A percentile compares a stretch with the other conserved stretches of the same genome.
phyloP scores from a whole-genome alignment of 1,140 invertebrate genomes.

The Cydia fagiglandana region DNA sequence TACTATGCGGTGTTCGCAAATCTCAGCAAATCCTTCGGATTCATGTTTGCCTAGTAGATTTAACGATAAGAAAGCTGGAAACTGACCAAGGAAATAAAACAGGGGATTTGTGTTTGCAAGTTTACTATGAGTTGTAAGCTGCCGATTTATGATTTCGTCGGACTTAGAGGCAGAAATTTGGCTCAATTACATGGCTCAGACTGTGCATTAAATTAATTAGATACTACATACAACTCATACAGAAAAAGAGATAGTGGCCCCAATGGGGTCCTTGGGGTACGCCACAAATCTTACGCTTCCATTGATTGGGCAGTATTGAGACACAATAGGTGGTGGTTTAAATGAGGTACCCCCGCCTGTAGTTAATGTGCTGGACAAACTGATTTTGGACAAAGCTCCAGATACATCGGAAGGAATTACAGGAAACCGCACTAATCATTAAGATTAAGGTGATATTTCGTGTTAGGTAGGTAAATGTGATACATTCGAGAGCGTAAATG shows the following conservation, averaged over 20 bases:
- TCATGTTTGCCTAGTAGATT: constrained; percentile 69
- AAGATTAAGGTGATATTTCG: not conserved
- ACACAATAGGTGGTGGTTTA: constrained; percentile 66
- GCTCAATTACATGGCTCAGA: too few relatives aligned
- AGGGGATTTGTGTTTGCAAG: constrained; percentile 46
- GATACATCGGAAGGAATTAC: constrained; percentile 39
- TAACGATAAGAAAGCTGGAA: constrained; percentile 54
- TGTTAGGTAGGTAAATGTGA: too few relatives aligned
- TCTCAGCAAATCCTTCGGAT: constrained; percentile 57
- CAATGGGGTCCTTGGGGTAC: not conserved
- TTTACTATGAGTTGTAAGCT: constrained; percentile 26
- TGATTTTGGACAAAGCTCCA: constrained; percentile 55
- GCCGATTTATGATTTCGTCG: constrained; percentile 21
- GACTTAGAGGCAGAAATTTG: not conserved
- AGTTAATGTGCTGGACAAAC: constrained; percentile 74
- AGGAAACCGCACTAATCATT: constrained; percentile 32
- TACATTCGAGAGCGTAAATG: too few relatives aligned
- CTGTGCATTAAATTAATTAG: not conserved
- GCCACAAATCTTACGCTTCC: constrained; percentile 15
- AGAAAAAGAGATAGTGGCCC: not conserved
- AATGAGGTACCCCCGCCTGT: constrained; percentile 66
- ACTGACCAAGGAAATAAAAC: constrained; percentile 60
- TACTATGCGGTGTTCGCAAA: constrained; percentile 60
- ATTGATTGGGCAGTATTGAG: constrained; percentile 26
- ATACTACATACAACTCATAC: not conserved